Conservation (phyloP, 2,797 vertebrate species). For the Neomorphus geoffroyi region DNA sequence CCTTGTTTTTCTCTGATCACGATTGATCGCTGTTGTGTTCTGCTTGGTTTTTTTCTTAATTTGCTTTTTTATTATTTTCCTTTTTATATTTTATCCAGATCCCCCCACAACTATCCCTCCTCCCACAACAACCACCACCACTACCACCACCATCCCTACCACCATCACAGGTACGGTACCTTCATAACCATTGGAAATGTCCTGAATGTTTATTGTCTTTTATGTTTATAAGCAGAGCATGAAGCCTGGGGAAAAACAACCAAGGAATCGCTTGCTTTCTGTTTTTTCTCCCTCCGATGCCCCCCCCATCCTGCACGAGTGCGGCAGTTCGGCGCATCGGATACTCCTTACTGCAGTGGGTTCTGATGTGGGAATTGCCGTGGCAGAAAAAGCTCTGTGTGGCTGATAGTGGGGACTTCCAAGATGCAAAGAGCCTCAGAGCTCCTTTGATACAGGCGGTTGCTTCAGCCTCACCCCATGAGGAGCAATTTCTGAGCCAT, state of each 20-base stretch:
- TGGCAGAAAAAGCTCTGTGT: neutral
- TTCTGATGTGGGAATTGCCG: neutral
- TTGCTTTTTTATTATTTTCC: constrained; percentile 85
- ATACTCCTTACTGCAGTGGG: neutral
- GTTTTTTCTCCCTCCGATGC: neutral
- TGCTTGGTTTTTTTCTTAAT: constrained; percentile 81
- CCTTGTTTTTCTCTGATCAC: constrained; percentile 71
- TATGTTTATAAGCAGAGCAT: constrained; percentile 60
- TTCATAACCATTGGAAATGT: constrained; percentile 80
- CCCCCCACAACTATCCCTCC: constrained; percentile 97
- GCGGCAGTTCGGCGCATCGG: fast-evolving
- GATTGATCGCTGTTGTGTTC: constrained; percentile 78
- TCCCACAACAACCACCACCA: constrained; percentile 89
- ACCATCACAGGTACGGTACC: constrained; percentile 96
- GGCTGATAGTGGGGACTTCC: neutral
- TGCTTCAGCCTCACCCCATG: neutral
- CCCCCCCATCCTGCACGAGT: fast-evolving
- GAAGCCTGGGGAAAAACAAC: constrained; percentile 44
- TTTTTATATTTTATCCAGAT: constrained; percentile 99
- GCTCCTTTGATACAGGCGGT: fast-evolving
- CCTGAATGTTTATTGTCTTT: constrained; percentile 76
- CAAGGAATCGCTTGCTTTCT: neutral
- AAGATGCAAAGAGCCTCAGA: neutral
- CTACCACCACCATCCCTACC: constrained; percentile 89
- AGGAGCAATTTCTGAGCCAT: neutral